Base-by-base conservation (phyloP, 1,140 invertebrate genomes). In the Lepidostoma basale region DNA sequence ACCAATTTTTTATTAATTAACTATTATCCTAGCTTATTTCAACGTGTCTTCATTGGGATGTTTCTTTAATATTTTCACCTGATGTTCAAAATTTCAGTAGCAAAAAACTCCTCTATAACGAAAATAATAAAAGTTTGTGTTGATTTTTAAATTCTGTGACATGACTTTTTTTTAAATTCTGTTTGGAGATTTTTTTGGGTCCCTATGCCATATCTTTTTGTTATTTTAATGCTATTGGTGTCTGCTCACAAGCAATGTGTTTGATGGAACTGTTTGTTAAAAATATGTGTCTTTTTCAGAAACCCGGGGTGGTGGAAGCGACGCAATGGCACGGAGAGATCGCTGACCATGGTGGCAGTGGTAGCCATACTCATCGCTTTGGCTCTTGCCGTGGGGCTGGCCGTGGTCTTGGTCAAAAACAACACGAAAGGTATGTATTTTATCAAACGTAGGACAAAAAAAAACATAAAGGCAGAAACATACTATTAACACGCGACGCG, bases 271-370 rank as follows among this genome's bases (percentile, higher is more conserved):
- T n/a, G n/a, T n/a, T n/a, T n/a, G n/a, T 36, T 36, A n/a, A 36
- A 36, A 8, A 36, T n/a, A 18, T 58, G 12, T 75, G 75, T 81
- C 73, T 73, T 70, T 83, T 82, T 10, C 77, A 92, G 90, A 82
- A 92, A 92, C 79, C 90, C 91, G 74, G 90, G 89, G 81, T 93
- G 92, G 92, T 94, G 92, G 92, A 89, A 89, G 70, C 83, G 91
- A 59, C 83, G 92, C 70, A 92, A 90, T 14, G 85, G 88, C 62
- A 78, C 92, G 79, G 92, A 94, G 79, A 83, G 90, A 63, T 83
- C 86, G 26, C 78, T 93, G 68, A 89, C 89, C 36, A 75, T 91
- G 6, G 74, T 89, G 9, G 84, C 87, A 39, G 79, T 84, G 30
- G 82, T 88, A 52, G 83, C 87, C 18, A 77, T 88, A 26, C 78